Base-by-base conservation (phyloP, 2,888 invertebrate species). In the Caenorhabditis sp. region DNA sequence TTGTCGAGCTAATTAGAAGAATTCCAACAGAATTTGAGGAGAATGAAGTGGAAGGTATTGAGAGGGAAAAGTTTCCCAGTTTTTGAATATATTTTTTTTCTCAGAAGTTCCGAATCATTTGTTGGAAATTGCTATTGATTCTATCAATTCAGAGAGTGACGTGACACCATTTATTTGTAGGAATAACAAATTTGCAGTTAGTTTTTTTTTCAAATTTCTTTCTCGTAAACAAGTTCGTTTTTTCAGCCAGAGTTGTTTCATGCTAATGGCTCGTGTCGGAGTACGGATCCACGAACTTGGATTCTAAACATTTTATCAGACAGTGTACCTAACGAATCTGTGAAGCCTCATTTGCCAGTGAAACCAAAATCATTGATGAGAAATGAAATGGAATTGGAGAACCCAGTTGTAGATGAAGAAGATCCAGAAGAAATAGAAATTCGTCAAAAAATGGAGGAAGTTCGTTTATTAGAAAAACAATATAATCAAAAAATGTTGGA, bases 1-100 rank as follows among this genome's bases (percentile, higher is more conserved):
- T 66, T 64, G 57, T 74, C 21, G 74, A 69, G 36, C 50, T 74
- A 54, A 69, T 74, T 62, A 66, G 62, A 21, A 66, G 66, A 17
- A 49, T 74, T 36, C 74, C 74, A 12, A 19, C 14, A 58, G 62
- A 65, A 24, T n/a, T 60, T n/a, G 23, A 27, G 1, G 74, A 59
- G 10, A 53, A 12, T 8, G 74, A 62, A 14, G 43, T 19, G 1
- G 59, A 59, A 26, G 59, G 49, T 59, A 23, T n/a, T n/a, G n/a
- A n/a, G n/a, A n/a, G n/a, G n/a, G n/a, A n/a, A n/a, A n/a, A n/a
- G n/a, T n/a, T n/a, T n/a, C n/a, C n/a, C n/a, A n/a, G n/a, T n/a
- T n/a, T n/a, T n/a, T n/a, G n/a, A n/a, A n/a, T n/a, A n/a, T n/a
- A n/a, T n/a, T n/a, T n/a, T n/a, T n/a, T n/a, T 43, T 43, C 14